Conservation (phyloP, 2,113 vertebrate species). For the Strigops habroptila region DNA sequence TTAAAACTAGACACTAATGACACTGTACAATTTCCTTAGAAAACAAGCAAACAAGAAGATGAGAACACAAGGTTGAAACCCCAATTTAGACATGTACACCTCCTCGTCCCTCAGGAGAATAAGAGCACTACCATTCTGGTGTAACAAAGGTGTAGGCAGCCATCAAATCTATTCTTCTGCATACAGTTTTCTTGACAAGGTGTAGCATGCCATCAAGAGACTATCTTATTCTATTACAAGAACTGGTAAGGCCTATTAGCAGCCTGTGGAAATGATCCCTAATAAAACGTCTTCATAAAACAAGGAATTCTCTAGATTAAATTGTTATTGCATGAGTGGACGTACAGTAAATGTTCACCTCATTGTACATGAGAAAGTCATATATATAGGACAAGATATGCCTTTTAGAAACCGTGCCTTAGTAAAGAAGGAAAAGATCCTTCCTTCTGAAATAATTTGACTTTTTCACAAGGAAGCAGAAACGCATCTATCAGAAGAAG, state of each 20-base stretch:
- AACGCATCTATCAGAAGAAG: constrained; percentile 57
- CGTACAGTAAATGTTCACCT: not conserved
- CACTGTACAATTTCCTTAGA: not conserved
- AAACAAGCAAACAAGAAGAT: not conserved
- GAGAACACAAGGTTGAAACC: not conserved
- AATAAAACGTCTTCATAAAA: constrained; percentile 2
- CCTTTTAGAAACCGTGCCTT: constrained; percentile 8
- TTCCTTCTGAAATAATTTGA: constrained; percentile 58
- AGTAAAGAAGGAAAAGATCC: constrained; percentile 24
- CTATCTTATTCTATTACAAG: not conserved
- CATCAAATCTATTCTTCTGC: not conserved
- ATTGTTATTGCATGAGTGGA: not conserved
- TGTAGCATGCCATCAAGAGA: not conserved
- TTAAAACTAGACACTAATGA: not conserved
- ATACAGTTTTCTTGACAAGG: not conserved
- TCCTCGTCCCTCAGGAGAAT: not conserved
- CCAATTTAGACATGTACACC: not conserved
- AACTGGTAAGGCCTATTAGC: not conserved
- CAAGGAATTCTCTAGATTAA: constrained; percentile 8
- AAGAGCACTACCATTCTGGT: not conserved
- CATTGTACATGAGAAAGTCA: not conserved
- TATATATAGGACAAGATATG: not conserved
- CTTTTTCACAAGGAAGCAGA: constrained; percentile 52
- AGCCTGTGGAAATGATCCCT: not conserved
- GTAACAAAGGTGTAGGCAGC: not conserved